Conservation (phyloP, 2,888 invertebrate genomes). For the Prenolepis imparis region DNA sequence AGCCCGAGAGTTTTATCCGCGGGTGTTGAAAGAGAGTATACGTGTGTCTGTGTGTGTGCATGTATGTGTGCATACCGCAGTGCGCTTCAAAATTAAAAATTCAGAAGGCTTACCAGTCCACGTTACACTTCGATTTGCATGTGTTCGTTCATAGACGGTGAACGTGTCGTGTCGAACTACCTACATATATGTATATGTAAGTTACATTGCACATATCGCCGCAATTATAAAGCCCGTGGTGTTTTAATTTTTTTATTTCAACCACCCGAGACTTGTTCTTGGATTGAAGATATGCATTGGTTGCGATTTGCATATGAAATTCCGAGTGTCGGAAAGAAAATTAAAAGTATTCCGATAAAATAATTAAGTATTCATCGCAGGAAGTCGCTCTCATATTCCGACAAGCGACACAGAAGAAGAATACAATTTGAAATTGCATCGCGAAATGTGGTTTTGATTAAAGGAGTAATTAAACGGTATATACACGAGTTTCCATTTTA, state of each 20-base stretch:
- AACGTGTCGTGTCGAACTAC: slow-evolving; percentile 10
- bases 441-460: not conserved
- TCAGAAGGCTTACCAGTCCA: slow-evolving; percentile 27
- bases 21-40: slow-evolving; percentile 16
- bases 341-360: slow-evolving; percentile 5
- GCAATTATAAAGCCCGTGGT: not conserved
- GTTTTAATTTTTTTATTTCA: not conserved
- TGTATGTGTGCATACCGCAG: slow-evolving; percentile 38
- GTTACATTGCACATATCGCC: slow-evolving; percentile 3
- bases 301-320: not conserved
- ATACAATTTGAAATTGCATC: slow-evolving; percentile 11
- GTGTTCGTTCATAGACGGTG: slow-evolving; percentile 6
- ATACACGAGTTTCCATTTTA: not conserved
- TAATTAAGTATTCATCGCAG: slow-evolving; percentile 37
- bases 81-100: slow-evolving; percentile 42
- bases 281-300: not conserved
- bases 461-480: not conserved
- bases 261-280: not conserved
- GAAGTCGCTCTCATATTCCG: not conserved
- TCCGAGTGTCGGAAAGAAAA: not conserved
- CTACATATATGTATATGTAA: not conserved
- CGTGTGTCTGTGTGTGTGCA: not conserved
- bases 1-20: not conserved
- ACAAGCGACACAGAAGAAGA: not conserved
- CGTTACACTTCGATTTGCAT: not conserved